Evolutionary conservation across 2,113 vertebrate species (phyloP), one percentile per base, ranked within the genome.

Genomic region (Varanus salvator): DNA sequence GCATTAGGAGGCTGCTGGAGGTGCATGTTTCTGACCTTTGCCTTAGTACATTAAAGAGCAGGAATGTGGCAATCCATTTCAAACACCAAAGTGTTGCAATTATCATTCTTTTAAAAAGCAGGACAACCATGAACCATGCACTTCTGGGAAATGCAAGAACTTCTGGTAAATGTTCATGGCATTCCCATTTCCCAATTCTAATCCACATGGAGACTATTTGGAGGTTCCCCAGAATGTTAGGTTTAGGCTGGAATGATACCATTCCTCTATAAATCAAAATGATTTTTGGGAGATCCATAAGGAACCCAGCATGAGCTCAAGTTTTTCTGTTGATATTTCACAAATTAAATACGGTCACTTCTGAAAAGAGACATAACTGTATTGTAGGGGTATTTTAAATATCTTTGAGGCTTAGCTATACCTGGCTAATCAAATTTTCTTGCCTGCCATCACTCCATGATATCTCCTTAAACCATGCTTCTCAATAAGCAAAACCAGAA

Each of bases 381-480:
- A 60, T 25, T 80, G 23, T 44, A 44, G 38, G 38, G 38, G 38
- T 44, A 66, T n/a, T 25, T 75, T 77, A 76, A 14, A 74, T 64
- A 86, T 54, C 29, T 64, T 69, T 25, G 6, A 54, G 71, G n/a
- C 21, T 5, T 31, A 88, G 4, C n/a, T 86, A 82, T 96, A 98
- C 97, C 97, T 97, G 91, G 97, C 94, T 25, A 97, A 95, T 72
- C 86, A 92, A 87, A 98, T 98, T 94, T 96, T 97, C 90, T 93
- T 97, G 48, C 96, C 92, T 44, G 97, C 97, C 87, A 97, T 89
- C 7, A 97, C 97, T 93, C 97, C 97, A 2, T 23, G 31, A 81
- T 97, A 98, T n/a, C 97, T 89, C 81, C 97, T 97, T 80, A 97
- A 52, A 80, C 93, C 94, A 68, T 97, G 97, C 97, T 98, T 92